phyloP scores from a whole-genome alignment of 2,888 invertebrate genomes.

The Thymelicus sylvestris region DNA sequence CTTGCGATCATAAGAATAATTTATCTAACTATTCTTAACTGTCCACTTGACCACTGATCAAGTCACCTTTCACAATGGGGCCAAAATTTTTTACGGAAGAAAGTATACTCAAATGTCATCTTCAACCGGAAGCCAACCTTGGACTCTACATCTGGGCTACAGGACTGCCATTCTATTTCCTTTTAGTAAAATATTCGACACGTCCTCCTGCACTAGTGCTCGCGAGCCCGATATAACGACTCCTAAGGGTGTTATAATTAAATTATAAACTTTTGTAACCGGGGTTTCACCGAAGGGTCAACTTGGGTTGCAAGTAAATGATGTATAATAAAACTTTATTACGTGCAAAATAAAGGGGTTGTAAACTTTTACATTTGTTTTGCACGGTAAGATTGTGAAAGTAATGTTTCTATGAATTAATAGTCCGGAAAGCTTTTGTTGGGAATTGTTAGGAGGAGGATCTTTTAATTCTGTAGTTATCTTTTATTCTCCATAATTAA shows the following conservation, averaged over 20 bases:
- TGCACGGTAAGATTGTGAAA: conserved; percentile 66
- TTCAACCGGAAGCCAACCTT: too few species aligned
- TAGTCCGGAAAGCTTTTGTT: conserved; percentile 37
- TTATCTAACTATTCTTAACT: too few species aligned
- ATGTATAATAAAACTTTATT: conserved; percentile 81
- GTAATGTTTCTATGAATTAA: conserved; percentile 58
- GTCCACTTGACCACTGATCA: too few species aligned
- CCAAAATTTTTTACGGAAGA: too few species aligned
- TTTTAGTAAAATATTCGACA: conserved; percentile 20
- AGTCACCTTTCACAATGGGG: too few species aligned
- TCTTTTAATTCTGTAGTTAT: conserved; percentile 9
- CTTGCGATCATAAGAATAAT: too few species aligned
- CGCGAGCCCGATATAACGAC: conserved; percentile 57
- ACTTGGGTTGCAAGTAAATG: conserved; percentile 77
- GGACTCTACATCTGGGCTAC: too few species aligned
- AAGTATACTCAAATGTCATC: too few species aligned
- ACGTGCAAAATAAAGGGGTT: conserved; percentile 82
- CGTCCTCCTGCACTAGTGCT: conserved; percentile 14
- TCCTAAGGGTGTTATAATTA: conserved; percentile 80
- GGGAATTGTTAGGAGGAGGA: not conserved
- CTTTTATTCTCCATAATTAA: too few species aligned
- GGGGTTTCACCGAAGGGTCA: conserved; percentile 69
- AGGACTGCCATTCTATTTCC: not conserved
- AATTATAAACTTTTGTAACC: conserved; percentile 80
- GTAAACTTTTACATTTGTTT: conserved; percentile 74